Evolutionary conservation across 2,888 invertebrate species (phyloP).

Genomic region (Melanostoma mellinum): DNA sequence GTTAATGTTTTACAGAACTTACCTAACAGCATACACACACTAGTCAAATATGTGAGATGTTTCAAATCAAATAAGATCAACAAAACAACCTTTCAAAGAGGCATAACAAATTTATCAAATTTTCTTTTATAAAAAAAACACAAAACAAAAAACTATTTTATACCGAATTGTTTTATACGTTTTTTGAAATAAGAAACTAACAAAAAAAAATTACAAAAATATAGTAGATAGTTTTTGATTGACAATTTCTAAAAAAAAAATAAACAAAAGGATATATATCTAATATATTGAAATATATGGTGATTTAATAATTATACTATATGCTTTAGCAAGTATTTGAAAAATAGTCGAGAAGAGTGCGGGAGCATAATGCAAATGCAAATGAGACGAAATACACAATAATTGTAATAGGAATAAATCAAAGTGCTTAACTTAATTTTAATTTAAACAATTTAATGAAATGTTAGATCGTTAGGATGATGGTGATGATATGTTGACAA

Average conservation of each 20-base stretch:
- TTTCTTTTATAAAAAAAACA: constrained; percentile 43
- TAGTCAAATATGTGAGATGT: constrained; percentile 31
- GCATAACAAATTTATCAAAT: constrained; percentile 26
- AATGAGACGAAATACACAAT: constrained; percentile 50
- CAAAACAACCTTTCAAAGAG: constrained; percentile 37
- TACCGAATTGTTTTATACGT: constrained; percentile 69
- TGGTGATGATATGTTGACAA: constrained; percentile 6
- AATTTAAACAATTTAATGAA: constrained; percentile 48
- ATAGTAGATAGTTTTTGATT: constrained; percentile 70
- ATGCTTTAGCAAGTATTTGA: constrained; percentile 48
- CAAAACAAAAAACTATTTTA: constrained; percentile 59
- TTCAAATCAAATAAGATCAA: constrained; percentile 39
- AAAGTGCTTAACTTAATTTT: constrained; percentile 49
- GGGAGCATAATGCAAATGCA: constrained; percentile 20
- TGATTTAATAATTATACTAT: constrained; percentile 51
- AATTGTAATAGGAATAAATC: constrained; percentile 44
- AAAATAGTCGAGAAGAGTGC: constrained; percentile 1
- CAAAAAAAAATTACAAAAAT: constrained; percentile 38
- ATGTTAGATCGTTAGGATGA: constrained; percentile 28
- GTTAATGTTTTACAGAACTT: constrained; percentile 51
- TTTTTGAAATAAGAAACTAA: constrained; percentile 62
- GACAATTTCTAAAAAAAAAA: constrained; percentile 54
- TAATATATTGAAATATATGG: constrained; percentile 37
- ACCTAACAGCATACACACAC: constrained; percentile 24
- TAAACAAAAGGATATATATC: constrained; percentile 3